Conservation (phyloP, 2,797 vertebrate genomes). For the Neosilurus hyrtlii region DNA sequence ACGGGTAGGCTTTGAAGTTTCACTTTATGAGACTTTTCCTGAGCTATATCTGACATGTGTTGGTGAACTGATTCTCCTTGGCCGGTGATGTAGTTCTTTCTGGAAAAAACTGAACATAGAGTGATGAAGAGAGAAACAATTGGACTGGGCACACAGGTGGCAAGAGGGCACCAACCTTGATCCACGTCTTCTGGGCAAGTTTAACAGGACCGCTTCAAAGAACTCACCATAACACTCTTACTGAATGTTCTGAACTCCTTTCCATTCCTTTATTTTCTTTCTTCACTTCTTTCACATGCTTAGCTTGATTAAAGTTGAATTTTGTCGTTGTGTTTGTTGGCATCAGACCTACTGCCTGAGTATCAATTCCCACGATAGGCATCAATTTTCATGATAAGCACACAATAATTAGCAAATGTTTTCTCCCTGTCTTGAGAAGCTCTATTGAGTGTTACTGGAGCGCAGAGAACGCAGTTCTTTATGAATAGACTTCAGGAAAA, state of each 20-base stretch:
- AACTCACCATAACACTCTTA: neutral
- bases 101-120: neutral
- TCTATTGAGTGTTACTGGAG: conserved; percentile 29
- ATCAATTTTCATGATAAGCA: neutral
- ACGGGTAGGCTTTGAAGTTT: conserved; percentile 57
- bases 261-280: neutral
- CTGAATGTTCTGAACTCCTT: neutral
- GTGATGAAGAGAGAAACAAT: neutral
- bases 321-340: neutral
- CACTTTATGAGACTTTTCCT: neutral
- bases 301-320: conserved; percentile 2
- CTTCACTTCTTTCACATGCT: neutral
- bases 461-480: conserved; percentile 3
- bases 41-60: neutral
- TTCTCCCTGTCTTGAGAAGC: neutral
- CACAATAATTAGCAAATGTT: conserved; percentile 23
- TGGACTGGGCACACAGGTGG: conserved; percentile 23
- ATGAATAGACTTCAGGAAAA: conserved; percentile 24
- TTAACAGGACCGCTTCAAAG: neutral
- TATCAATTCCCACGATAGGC: neutral
- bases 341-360: neutral
- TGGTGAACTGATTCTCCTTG: neutral
- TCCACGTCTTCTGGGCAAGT: neutral
- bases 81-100: neutral
- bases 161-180: conserved; percentile 14